Evolutionary conservation across 2,888 invertebrate species (phyloP), one percentile per base, ranked within the genome.

Genomic region (Trichogramma dendrolimi): DNA sequence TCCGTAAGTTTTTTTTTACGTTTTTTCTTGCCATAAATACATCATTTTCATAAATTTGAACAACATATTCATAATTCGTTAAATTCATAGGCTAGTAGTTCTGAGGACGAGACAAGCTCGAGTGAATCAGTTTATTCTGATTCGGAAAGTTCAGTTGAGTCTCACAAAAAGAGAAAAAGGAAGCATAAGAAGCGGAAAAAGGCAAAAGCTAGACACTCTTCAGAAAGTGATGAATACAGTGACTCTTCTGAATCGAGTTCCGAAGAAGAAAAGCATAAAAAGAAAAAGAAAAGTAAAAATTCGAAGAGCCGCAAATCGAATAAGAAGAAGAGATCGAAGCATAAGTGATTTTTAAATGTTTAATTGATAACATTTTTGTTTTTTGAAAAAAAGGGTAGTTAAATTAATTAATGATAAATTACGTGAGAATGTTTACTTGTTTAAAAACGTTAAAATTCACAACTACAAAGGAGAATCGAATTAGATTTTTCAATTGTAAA

Each of bases 281-380:
- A 85, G 70, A 76, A 78, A 5, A 88, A 87, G 75, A 87, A 87
- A 73, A 85, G 84, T 67, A 86, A 86, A 71, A 86, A 86, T 76
- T 27, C 27, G 27, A 88, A 86, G 81, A 88, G 86, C 71, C 87
- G 86, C 71, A 84, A 86, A 40, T 82, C 83, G 70, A 88, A 87
- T 75, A 90, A 89, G 76, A 89, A 87, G 80, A 90, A 88, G 77
- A 89, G 89, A 78, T 83, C 85, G 2, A 86, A 85, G 70, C 83
- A 83, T 69, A 83, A 82, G 76, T 83, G 80, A 80, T 75, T 46
- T 46, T 46, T 46, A 10, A 46, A 10, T 46, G 8, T 2, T n/a
- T 46, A 46, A 8, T 46, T 46, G n/a, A 10, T 46, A 46, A 46
- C 27, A 27, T 27, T 27, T 27, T 27, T 27, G 27, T 27, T 27